Percentiles rank a stretch among this genome's conserved stretches.
Evolutionary conservation across 2,888 invertebrate species (phyloP).

Genomic region (Drosophila cracens): DNA sequence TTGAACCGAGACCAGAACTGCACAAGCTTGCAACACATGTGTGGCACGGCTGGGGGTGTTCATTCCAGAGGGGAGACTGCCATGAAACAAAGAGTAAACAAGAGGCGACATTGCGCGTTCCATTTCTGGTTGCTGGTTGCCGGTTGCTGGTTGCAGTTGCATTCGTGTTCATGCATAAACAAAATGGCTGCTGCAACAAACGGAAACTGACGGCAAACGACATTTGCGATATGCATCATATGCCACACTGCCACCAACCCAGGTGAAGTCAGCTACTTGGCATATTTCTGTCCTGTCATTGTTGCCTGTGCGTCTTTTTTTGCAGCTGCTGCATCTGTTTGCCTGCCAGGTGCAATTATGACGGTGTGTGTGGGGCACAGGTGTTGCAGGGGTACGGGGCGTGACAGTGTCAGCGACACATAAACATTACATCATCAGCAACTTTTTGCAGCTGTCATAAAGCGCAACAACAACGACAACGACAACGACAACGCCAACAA

Average conservation of each 20-base stretch:
- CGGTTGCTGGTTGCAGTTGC: slow-evolving; percentile 50
- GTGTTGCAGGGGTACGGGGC: slow-evolving; percentile 7
- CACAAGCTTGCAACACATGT: background rate
- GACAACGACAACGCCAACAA: slow-evolving; percentile 11
- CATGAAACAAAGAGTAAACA: slow-evolving; percentile 39
- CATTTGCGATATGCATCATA: slow-evolving; percentile 80
- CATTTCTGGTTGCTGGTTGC: slow-evolving; percentile 15
- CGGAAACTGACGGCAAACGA: slow-evolving; percentile 81
- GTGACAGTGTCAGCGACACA: slow-evolving; percentile 75
- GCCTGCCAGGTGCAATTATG: slow-evolving; percentile 80
- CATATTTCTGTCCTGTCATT: slow-evolving; percentile 78
- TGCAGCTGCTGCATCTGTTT: slow-evolving; percentile 60
- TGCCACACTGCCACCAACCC: slow-evolving; percentile 41
- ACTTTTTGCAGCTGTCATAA: slow-evolving; percentile 76
- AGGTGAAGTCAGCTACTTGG: slow-evolving; percentile 72
- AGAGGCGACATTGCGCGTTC: slow-evolving; percentile 40
- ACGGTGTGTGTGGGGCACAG: slow-evolving; percentile 43
- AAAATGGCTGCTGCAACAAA: slow-evolving; percentile 80
- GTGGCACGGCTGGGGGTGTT: background rate
- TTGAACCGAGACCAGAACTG: slow-evolving; percentile 42
- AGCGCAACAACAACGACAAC: slow-evolving; percentile 49
- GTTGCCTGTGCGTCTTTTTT: slow-evolving; percentile 74
- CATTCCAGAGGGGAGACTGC: slow-evolving; percentile 7
- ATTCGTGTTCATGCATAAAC: slow-evolving; percentile 79
- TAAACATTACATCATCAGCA: slow-evolving; percentile 79